These are phyloP conservation scores for Coecobrya sp. DNA, from an alignment of 2,888 invertebrate genomes.

Conservation along the genomic window DNA sequence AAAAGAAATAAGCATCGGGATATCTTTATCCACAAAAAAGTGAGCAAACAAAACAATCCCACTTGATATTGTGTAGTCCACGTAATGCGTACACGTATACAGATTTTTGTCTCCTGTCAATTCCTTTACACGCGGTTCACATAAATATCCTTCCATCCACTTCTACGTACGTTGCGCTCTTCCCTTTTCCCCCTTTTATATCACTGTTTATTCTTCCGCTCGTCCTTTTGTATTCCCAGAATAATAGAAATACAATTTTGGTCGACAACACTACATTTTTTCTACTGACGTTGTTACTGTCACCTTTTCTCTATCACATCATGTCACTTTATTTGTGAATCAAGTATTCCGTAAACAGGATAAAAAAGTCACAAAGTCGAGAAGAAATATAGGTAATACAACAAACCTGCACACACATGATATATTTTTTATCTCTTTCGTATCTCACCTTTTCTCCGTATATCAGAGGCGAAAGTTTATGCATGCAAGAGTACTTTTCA, in stretches of 20 bases:
- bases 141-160: constrained; percentile 74
- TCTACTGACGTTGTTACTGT: background rate
- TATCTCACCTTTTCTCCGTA: background rate
- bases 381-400: constrained; percentile 31
- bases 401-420: background rate
- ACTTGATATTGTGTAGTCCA: constrained; percentile 27
- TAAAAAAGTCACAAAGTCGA: constrained; percentile 57
- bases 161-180: background rate
- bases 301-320: constrained; percentile 42
- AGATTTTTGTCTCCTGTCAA: constrained; percentile 79
- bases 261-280: background rate
- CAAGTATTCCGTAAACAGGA: constrained; percentile 64
- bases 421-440: background rate
- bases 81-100: constrained; percentile 41
- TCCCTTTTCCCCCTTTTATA: constrained; percentile 1
- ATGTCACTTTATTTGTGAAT: constrained; percentile 55
- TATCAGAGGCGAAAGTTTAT: background rate
- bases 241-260: constrained; percentile 53
- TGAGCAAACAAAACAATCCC: constrained; percentile 16
- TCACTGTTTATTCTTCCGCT: constrained; percentile 39
- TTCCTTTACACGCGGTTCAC: constrained; percentile 69
- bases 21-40: constrained; percentile 3
- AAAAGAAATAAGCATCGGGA: constrained; percentile 7
- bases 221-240: background rate
- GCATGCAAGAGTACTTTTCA: background rate